Evolutionary conservation across 2,888 invertebrate species (phyloP), one percentile per base, ranked within the genome.

Genomic region (Apamea sordens): DNA sequence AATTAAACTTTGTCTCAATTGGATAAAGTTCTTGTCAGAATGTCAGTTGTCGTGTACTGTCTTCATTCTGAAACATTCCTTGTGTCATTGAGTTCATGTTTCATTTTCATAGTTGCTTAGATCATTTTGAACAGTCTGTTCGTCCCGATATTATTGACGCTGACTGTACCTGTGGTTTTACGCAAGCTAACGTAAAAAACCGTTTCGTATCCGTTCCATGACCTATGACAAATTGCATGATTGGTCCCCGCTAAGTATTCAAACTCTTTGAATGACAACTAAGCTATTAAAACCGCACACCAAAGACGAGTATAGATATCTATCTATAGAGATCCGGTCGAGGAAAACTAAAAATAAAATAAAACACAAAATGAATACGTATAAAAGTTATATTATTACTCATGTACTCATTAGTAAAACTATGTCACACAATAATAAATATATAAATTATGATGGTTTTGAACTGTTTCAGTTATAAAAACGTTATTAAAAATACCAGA

Each of bases 341-440:
- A 53, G 61, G 44, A 59, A 65, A 73, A 83, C 28, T 69, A 68
- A 47, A 86, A 83, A 71, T 70, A 36, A 77, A 83, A 59, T 75
- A 79, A 87, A 87, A 89, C 69, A 77, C 59, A 63, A 59, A 77
- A 53, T 53, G 0, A 32, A 32, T 72, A n/a, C 4, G 59, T 84
- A 72, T 63, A 76, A 75, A 77, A 63, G 0, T 47, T 80, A 64
- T 79, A 32, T 32, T 79, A 87, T 87, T 84, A 68, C 7, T 76
- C 61, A 69, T 21, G 69, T 78, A 81, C 67, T n/a, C n/a, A n/a
- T n/a, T 81, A 84, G 32, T 79, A 59, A 47, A 70, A 36, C 53
- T 70, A 73, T 53, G 41, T 44, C 47, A 69, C 56, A 76, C 24
- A 68, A 50, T 41, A 36, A 13, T 41, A 63, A 15, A 28, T 21